Evolutionary conservation across 2,113 vertebrate species (phyloP), one percentile per base, ranked within the genome.

Genomic region (Mormyrus lacerda): DNA sequence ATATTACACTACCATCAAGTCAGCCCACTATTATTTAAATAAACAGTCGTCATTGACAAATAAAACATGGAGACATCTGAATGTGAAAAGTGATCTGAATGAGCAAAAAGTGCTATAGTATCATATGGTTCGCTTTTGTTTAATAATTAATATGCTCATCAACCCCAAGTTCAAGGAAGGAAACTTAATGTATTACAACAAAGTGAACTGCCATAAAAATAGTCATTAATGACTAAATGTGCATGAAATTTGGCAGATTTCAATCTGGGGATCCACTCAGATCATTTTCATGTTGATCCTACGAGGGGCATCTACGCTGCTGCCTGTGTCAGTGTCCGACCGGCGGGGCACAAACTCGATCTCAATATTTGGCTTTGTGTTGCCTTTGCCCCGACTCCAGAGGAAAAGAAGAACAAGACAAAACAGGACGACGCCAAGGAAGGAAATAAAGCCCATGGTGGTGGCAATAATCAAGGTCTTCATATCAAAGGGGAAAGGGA

Each of bases 281-380:
- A 99, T 99, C 97, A 99, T 99, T 95, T 99, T 99, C 98, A 99
- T 99, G 93, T 99, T 99, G 96, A 99, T 99, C 93, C 99, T 98
- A 90, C 98, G 95, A 0, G 98, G 97, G 0, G 97, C 96, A 0
- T 99, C 97, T 0, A 96, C 95, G 0, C 97, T 97, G 91, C 95
- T 96, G 90, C 95, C 95, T 90, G 98, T 97, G 91, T 97, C 97
- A 0, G 95, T 96, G 0, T 99, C 98, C 0, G 97, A 97, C 93
- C 98, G 98, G 39, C 97, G 96, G 24, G 98, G 98, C 93, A 99
- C 98, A 0, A 99, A 99, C 93, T 99, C 98, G 0, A 99, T 98
- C 87, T 99, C 98, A 51, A 99, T 98, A 93, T 97, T 99, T 95
- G 98, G 97, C 95, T 99, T 99, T 1, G 96, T 97, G 91, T 97